Evolutionary conservation across 2,797 vertebrate genomes (phyloP).

Genomic region (Sparus aurata): DNA sequence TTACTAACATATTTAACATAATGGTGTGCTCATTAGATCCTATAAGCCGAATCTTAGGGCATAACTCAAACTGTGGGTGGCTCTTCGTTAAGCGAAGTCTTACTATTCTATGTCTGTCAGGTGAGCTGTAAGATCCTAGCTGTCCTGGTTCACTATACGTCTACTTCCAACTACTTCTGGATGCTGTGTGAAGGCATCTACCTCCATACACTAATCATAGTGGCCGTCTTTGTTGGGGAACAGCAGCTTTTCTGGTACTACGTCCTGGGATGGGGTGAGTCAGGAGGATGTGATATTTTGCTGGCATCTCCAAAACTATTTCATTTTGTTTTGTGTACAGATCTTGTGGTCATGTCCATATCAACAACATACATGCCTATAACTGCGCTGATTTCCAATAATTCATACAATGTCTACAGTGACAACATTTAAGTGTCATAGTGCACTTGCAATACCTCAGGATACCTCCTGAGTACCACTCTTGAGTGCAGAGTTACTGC

Average conservation of each 20-base stretch:
- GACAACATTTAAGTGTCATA: background rate
- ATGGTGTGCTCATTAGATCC: background rate
- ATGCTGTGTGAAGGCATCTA: constrained; percentile 91
- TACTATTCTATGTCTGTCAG: constrained; percentile 61
- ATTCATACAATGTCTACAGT: background rate
- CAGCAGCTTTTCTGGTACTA: constrained; percentile 89
- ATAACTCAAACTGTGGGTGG: background rate
- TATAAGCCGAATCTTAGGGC: background rate
- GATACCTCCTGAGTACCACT: background rate
- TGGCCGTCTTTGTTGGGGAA: constrained; percentile 88
- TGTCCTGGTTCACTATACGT: constrained; percentile 79
- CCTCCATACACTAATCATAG: constrained; percentile 89
- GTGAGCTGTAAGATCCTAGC: constrained; percentile 85
- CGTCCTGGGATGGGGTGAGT: constrained; percentile 88
- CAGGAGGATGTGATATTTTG: background rate
- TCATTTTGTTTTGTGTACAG: background rate
- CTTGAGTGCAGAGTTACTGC: background rate
- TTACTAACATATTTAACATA: background rate
- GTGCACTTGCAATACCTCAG: background rate
- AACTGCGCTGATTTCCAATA: background rate
- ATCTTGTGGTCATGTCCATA: background rate
- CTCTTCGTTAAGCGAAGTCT: background rate
- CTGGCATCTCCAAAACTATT: background rate
- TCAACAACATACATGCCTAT: background rate
- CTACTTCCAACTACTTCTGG: constrained; percentile 87